Evolutionary conservation across 2,797 vertebrate genomes (phyloP), one percentile per base, ranked within the genome.

Genomic region (Glossophaga mutica): DNA sequence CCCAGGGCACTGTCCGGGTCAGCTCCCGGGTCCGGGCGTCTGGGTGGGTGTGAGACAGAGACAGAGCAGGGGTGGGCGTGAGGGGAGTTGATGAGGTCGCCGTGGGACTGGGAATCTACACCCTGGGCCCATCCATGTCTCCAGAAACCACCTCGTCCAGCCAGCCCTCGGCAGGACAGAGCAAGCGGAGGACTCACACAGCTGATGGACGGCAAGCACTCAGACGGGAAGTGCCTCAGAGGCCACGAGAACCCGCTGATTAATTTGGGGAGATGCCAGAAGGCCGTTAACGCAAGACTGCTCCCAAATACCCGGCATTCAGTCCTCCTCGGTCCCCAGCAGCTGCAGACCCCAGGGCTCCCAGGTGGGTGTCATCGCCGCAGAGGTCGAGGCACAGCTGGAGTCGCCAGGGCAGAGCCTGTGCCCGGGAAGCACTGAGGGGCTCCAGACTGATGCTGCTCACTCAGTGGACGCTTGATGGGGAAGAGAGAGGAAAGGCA

Each of bases 351-450:
- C 62, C 50, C 6, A 0, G 14, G 55, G 90, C 91, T 95, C 87
- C 93, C 84, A 52, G 34, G 44, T 16, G 18, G 81, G 57, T 52
- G 14, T 6, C 9, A 1, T 34, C 4, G 4, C 87, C 59, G 37
- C 92, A 84, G 86, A 94, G 85, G 70, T 87, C 44, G 57, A 70
- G 55, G n/a, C 34, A 9, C 0, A 48, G 57, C 62, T 32, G 39
- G 87, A 62, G 93, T 73, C 68, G 39, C 62, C 9, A 7, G n/a
- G 44, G 34, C 82, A 73, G 19, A 87, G 85, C 57, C 82, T 0
- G 1, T 55, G 74, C 95, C 94, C 87, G 82, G 90, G 94, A 95
- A 91, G 92, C 82, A 55, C 83, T 52, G 73, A n/a, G n/a, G 29
- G 73, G 67, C 50, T 59, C 46, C 62, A 82, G 55, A 39, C 74